These are phyloP conservation scores for Hartigia nigra DNA, from an alignment of 2,888 invertebrate genomes.

Conservation along the genomic window DNA sequence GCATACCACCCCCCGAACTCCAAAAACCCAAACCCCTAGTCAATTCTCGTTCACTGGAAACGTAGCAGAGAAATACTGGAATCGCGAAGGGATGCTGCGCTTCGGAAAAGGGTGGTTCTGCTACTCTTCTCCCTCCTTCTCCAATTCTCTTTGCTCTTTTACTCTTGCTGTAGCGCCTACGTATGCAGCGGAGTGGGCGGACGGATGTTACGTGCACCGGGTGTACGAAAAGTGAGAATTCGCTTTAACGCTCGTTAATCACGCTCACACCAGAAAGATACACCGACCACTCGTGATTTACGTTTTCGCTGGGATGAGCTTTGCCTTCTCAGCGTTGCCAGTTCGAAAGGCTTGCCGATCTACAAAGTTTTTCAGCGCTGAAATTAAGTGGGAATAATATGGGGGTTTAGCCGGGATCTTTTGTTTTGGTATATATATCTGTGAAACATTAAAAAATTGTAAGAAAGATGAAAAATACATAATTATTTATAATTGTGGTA, in stretches of 20 bases:
- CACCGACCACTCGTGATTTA: slow-evolving; percentile 2
- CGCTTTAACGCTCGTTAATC: slow-evolving; percentile 46
- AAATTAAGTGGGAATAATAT: neutral
- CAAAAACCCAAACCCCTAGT: neutral
- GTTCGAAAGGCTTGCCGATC: neutral
- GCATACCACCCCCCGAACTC: neutral
- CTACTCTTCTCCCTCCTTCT: neutral
- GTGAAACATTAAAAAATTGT: neutral
- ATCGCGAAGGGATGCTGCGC: neutral
- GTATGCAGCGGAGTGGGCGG: slow-evolving; percentile 26
- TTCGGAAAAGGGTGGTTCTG: neutral
- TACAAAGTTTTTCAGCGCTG: neutral
- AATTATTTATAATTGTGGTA: neutral
- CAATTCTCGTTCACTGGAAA: neutral
- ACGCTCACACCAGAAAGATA: slow-evolving; percentile 28
- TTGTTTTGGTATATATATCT: no score
- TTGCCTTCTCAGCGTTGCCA: neutral
- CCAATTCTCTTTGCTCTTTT: neutral
- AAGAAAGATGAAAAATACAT: neutral
- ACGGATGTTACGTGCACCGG: slow-evolving; percentile 36
- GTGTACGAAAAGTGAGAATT: slow-evolving; percentile 45
- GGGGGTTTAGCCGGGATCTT: neutral
- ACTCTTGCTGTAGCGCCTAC: slow-evolving; percentile 20
- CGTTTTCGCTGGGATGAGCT: neutral
- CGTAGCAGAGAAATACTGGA: neutral